Evolutionary conservation across 2,113 vertebrate species (phyloP).

Genomic region (Coptodon bakossiorum): DNA sequence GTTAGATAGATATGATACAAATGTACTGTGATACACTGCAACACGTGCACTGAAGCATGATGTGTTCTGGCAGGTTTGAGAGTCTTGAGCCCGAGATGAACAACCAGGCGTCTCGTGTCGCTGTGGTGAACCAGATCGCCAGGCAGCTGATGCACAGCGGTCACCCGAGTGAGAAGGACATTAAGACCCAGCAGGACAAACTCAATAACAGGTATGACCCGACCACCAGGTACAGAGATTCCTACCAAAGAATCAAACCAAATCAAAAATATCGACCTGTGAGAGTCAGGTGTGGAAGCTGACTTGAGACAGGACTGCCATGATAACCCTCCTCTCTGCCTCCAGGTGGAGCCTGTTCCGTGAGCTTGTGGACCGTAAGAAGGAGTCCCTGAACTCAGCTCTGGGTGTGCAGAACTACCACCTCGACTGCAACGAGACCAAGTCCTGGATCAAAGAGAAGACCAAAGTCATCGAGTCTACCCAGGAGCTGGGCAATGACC

Average conservation of each 20-base stretch:
- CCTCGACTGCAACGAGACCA: constrained; percentile 96
- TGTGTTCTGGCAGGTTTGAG: constrained; percentile 78
- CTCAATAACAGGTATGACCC: constrained; percentile 87
- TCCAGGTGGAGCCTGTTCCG: constrained; percentile 94
- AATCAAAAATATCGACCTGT: not conserved
- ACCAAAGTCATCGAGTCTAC: constrained; percentile 98
- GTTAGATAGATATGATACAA: not conserved
- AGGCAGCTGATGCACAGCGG: constrained; percentile 90
- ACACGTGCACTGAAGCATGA: not conserved
- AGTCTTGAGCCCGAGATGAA: constrained; percentile 97
- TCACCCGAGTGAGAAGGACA: constrained; percentile 88
- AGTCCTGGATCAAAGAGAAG: constrained; percentile 97
- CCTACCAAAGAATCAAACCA: not conserved
- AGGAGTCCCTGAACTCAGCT: constrained; percentile 89
- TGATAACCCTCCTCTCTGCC: not conserved
- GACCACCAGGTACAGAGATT: not conserved
- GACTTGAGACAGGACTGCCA: not conserved
- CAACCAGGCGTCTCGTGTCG: constrained; percentile 91
- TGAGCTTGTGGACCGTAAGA: constrained; percentile 92
- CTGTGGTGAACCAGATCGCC: constrained; percentile 94
- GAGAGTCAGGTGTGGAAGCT: not conserved
- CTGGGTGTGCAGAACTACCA: constrained; percentile 98
- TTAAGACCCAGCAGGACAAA: constrained; percentile 93
- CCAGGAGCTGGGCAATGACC: constrained; percentile 92
- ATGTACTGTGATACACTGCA: not conserved